Base-by-base conservation (phyloP, 2,797 vertebrate species). In the Todus mexicanus region DNA sequence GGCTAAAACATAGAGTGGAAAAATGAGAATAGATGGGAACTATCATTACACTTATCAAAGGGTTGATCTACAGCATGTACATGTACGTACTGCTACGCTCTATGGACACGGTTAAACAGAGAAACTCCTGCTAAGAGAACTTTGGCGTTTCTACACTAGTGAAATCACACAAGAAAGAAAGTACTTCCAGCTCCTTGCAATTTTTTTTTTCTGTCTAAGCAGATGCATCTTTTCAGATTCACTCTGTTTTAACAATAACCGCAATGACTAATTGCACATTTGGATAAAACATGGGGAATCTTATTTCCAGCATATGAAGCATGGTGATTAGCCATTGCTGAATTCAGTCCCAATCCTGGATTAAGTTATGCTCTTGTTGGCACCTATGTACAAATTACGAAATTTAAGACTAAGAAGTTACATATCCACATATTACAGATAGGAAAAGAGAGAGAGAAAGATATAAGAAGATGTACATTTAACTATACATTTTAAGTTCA, bases 211-310 rank as follows among this genome's bases (percentile, higher is more conserved):
- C 45, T 80, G 50, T 29, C 69, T 85, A 66, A 93, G 38, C 92
- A 94, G 93, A 94, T 95, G 82, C 59, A 75, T 81, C 87, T 92
- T 93, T 65, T 96, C 90, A 95, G 48, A 87, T 76, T 89, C 73
- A 82, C 63, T 85, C 54, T 90, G 84, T 19, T 94, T 87, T 94
- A 78, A 76, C 73, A 81, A 48, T 73, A 92, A 90, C 54, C 60
- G 23, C 51, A 61, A 73, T 81, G 92, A 95, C 87, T 95, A 92
- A 95, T 76, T 84, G 73, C 27, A 29, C 91, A 86, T 71, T 94
- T 95, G 94, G 63, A 84, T 57, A 79, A 95, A 92, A 68, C 84
- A 70, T 56, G 35, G 31, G 40, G 60, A 90, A 73, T 84, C 73
- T 91, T 91, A 40, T 70, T 95, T 94, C 64, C 60, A 93, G 63